These are phyloP conservation scores for Isichthys henryi DNA, from an alignment of 2,113 vertebrate genomes.

Conservation along the genomic window DNA sequence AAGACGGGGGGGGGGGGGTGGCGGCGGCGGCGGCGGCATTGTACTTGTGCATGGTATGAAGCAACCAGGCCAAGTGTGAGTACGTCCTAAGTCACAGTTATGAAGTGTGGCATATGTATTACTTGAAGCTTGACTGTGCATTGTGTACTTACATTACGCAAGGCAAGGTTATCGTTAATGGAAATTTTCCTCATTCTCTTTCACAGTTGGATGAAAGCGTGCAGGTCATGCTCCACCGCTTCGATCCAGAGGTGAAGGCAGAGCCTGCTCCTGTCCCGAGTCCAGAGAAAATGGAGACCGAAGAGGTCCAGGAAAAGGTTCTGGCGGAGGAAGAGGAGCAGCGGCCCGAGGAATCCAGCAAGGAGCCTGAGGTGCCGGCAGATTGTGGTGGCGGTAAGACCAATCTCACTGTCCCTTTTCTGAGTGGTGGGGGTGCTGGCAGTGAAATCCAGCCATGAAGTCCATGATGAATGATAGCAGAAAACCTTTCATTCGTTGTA, in stretches of 20 bases:
- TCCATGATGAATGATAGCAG: background rate
- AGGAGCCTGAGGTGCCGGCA: background rate
- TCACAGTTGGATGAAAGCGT: background rate
- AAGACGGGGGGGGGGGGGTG: too few relatives aligned
- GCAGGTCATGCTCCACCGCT: background rate
- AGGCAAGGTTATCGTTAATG: background rate
- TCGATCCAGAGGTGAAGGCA: background rate
- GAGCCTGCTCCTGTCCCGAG: background rate
- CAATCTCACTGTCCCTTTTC: background rate
- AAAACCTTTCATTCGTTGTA: too few relatives aligned
- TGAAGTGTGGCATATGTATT: background rate
- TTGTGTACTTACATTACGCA: background rate
- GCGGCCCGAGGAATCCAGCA: background rate
- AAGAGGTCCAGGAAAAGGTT: background rate
- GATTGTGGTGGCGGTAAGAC: background rate
- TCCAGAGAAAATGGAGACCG: background rate
- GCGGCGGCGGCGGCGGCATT: too few relatives aligned
- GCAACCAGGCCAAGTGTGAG: background rate
- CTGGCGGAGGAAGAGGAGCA: background rate
- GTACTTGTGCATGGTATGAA: background rate
- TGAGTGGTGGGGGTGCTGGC: background rate
- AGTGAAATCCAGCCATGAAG: background rate
- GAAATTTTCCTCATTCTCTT: background rate
- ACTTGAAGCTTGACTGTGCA: background rate
- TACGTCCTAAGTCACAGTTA: background rate